Base-by-base conservation (phyloP, 2,888 invertebrate genomes). In the Pachydiplax longipennis region DNA sequence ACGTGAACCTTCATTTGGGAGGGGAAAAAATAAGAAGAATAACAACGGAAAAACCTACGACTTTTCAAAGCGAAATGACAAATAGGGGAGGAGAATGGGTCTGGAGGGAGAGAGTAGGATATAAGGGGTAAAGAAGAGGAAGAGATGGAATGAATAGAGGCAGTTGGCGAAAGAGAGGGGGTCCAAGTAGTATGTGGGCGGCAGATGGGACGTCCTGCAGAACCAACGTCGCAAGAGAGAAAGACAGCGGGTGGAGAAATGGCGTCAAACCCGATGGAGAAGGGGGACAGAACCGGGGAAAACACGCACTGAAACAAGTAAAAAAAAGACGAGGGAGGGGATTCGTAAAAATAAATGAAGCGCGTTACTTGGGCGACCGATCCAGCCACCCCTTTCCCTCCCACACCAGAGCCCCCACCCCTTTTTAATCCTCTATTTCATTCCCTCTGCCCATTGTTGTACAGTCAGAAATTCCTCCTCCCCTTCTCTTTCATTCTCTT, bases 311-410 rank as follows among this genome's bases (percentile, higher is more conserved):
- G 73, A 73, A 73, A 73, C 73, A 73, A 73, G 73, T 73, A 31
- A 25, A 73, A 73, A 73, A 73, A 73, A 73, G 2, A 61, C 12
- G 61, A 15, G 31, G 31, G 73, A 31, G 73, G 73, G 31, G 73
- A 73, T 73, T 73, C 73, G 73, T 73, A 73, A 73, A 73, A 73
- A 73, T 73, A 73, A 73, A 73, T 73, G 73, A 73, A 73, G 73
- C 73, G 73, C 73, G 73, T 73, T 73, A 73, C 73, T 31, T 73
- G 73, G 73, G 73, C 73, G 31, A 73, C 73, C 73, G 73, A 73
- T 13, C 25, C 73, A 73, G 25, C 73, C 25, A 31, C n/a, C 73
- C 31, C 25, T 65, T n/a, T n/a, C 22, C 25, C 25, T 65, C 25
- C 65, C 25, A n/a, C 65, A n/a, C 65, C 25, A 18, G 37, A 37